Percentiles rank a stretch among this genome's conserved stretches.
phyloP scores from a whole-genome alignment of 1,140 invertebrate genomes.

The Drosophila orena region DNA sequence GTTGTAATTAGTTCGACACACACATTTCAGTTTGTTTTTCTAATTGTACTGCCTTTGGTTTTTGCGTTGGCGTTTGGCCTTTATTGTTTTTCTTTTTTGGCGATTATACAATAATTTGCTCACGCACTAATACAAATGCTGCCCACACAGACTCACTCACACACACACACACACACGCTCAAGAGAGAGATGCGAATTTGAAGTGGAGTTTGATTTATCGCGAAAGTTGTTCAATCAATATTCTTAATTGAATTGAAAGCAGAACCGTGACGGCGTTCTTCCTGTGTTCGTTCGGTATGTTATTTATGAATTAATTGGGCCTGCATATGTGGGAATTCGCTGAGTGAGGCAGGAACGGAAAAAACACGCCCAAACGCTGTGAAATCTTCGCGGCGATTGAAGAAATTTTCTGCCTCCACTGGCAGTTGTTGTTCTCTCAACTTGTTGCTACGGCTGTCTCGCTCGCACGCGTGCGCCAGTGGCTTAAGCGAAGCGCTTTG shows the following conservation, averaged over 20 bases:
- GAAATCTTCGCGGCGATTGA: constrained; percentile 68
- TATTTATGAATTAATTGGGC: constrained; percentile 39
- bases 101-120: constrained; percentile 79
- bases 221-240: constrained; percentile 19
- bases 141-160: constrained; percentile 38
- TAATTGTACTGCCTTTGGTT: constrained; percentile 22
- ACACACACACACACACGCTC: constrained; percentile 18
- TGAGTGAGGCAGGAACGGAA: constrained; percentile 12
- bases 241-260: constrained; percentile 18
- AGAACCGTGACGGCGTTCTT: constrained; percentile 22
- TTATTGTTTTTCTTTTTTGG: constrained; percentile 55
- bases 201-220: constrained; percentile 19
- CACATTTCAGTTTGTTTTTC: constrained; percentile 13
- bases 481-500: constrained; percentile 42
- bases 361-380: constrained; percentile 81
- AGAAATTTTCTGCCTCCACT: constrained; percentile 44
- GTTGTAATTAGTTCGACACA: neutral
- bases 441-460: constrained; percentile 24
- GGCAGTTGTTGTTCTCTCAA: constrained; percentile 32
- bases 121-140: constrained; percentile 47
- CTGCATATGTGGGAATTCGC: constrained; percentile 21
- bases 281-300: constrained; percentile 2
- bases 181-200: constrained; percentile 27
- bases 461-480: constrained; percentile 6
- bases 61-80: constrained; percentile 27